A percentile compares a stretch with the other conserved stretches of the same genome.
Evolutionary conservation across 2,113 vertebrate genomes (phyloP).

Genomic region (Eubucco bourcierii): DNA sequence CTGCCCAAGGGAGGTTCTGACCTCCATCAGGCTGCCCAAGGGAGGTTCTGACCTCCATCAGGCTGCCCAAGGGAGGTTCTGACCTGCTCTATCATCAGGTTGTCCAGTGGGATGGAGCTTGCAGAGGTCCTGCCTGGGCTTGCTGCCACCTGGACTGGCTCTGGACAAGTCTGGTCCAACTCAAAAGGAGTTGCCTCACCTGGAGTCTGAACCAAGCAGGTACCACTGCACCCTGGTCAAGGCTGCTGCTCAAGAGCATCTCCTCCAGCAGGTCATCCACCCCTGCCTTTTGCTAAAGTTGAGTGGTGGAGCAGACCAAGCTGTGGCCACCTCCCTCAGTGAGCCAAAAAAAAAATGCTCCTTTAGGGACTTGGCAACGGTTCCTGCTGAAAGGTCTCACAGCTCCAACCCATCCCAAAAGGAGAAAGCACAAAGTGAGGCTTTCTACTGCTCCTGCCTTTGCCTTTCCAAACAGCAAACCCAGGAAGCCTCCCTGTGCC

Average conservation of each 20-base stretch:
- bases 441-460: neutral
- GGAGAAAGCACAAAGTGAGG: neutral
- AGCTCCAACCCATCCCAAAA: neutral
- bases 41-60: no score
- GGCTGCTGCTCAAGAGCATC: neutral
- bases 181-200: neutral
- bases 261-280: neutral
- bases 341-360: neutral
- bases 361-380: neutral
- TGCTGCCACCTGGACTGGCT: neutral
- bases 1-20: no score
- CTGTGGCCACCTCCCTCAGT: neutral
- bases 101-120: neutral
- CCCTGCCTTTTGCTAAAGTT: neutral
- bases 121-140: fast-evolving
- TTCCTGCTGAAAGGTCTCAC: neutral
- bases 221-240: neutral
- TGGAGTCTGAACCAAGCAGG: neutral
- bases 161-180: neutral
- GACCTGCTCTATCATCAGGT: neutral
- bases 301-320: neutral
- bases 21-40: no score
- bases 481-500: neutral
- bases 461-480: neutral
- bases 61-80: neutral